Evolutionary conservation across 2,113 vertebrate genomes (phyloP).

Genomic region (Barbus barbus): DNA sequence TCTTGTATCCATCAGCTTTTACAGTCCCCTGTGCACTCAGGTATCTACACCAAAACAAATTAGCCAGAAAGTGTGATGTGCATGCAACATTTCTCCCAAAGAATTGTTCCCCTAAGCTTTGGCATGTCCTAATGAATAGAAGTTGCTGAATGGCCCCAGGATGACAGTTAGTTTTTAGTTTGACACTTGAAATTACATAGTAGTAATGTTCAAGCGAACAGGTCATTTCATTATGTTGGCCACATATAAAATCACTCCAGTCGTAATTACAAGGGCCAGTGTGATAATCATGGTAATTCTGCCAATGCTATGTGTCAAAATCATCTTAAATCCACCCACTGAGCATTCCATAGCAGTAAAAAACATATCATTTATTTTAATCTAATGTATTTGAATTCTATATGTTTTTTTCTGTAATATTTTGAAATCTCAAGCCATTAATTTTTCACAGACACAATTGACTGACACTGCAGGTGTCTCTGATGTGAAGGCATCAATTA

Average conservation of each 20-base stretch:
- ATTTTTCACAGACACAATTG: not conserved
- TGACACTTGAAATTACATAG: constrained; percentile 23
- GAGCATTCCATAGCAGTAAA: not conserved
- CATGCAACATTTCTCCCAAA: not conserved
- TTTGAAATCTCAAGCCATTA: not conserved
- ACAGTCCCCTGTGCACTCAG: not conserved
- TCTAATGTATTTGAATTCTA: not conserved
- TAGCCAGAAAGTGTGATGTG: not conserved
- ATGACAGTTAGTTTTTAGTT: constrained; percentile 33
- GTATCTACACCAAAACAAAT: not conserved
- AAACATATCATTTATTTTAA: not conserved
- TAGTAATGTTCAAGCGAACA: not conserved
- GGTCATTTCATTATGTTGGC: constrained; percentile 4
- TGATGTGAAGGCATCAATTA: constrained; percentile 6
- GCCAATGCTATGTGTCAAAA: not conserved
- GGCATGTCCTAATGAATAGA: not conserved
- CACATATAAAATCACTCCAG: not conserved
- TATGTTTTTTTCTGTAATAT: not conserved
- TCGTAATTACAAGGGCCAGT: constrained; percentile 18
- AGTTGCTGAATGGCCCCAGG: not conserved
- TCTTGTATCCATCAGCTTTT: not conserved
- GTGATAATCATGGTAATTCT: constrained; percentile 7
- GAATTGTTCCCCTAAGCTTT: not conserved
- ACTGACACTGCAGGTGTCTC: not conserved
- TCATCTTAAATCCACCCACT: not conserved